Evolutionary conservation across 1,140 invertebrate genomes (phyloP).

Genomic region (Trypoxylus dichotomus): DNA sequence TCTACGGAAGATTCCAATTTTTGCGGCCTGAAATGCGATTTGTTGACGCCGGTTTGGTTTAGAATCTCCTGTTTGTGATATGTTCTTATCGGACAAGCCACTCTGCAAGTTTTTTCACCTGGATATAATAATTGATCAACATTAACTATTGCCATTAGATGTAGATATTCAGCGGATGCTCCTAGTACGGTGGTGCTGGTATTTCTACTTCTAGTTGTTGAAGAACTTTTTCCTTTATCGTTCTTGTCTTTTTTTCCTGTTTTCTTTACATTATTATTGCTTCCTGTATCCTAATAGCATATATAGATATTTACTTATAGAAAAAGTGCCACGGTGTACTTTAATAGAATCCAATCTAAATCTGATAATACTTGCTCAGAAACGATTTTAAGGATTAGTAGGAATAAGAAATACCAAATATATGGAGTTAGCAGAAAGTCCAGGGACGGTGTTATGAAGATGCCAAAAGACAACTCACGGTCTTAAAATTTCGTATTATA

Average conservation of each 20-base stretch:
- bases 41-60: slow-evolving; percentile 35
- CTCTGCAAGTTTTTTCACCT: slow-evolving; percentile 40
- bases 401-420: no score
- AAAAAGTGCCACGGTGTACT: no score
- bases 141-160: slow-evolving; percentile 46
- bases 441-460: no score
- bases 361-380: no score
- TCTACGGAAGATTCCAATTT: slow-evolving; percentile 26
- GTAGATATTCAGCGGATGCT: slow-evolving; percentile 33
- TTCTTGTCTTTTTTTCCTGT: slow-evolving; percentile 12
- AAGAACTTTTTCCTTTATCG: not conserved
- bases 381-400: no score
- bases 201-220: slow-evolving; percentile 23
- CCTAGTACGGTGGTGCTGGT: slow-evolving; percentile 2
- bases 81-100: slow-evolving; percentile 44
- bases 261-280: not conserved
- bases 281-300: not conserved
- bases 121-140: slow-evolving; percentile 43
- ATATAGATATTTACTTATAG: no score
- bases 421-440: no score
- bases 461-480: no score
- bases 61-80: slow-evolving; percentile 43
- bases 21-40: slow-evolving; percentile 45
- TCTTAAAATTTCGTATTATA: no score
- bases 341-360: no score